Base-by-base conservation (phyloP, 2,797 vertebrate genomes). In the Girardinus metallicus region DNA sequence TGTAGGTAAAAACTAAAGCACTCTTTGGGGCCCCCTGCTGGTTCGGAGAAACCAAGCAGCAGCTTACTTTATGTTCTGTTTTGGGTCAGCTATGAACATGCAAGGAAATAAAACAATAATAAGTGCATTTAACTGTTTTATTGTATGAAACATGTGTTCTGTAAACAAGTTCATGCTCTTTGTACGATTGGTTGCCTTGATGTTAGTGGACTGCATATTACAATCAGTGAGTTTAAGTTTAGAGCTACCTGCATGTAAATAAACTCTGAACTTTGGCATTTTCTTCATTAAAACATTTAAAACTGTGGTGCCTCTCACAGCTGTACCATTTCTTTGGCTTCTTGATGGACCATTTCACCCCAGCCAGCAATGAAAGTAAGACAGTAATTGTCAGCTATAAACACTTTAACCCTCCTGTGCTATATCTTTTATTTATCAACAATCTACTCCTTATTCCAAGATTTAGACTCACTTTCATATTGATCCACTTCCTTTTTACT, bases 251-350 rank as follows among this genome's bases (percentile, higher is more conserved):
- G 39, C 36, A 36, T 39, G 62, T 23, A 21, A 39, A 39, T 39
- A 21, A 34, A 21, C 16, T 36, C 31, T 7, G 9, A 36, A 21
- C 15, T 62, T 62, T 34, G 57, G 0, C 18, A 36, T 64, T 66
- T 21, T 51, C 44, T 68, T 49, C 26, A 16, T 26, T 39, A 39
- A 49, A 64, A 57, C 51, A 43, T 49, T 26, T 31, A 18, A 43
- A 73, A 3, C 23, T 34, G n/a, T 49, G 29, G 39, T 29, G n/a
- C 66, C 46, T 75, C 46, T 18, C 85, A 78, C 87, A 99, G 98
- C 97, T 99, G 81, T 97, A 98, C 81, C 96, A 96, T 76, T 99
- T 98, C 87, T 99, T 99, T 91, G 96, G 94, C 84, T 98, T 96
- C 91, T 94, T 99, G 43, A 95, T 98, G 96, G 97, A 97, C 64